Conservation (phyloP, 2,113 vertebrate species). For the Narcine bancroftii region DNA sequence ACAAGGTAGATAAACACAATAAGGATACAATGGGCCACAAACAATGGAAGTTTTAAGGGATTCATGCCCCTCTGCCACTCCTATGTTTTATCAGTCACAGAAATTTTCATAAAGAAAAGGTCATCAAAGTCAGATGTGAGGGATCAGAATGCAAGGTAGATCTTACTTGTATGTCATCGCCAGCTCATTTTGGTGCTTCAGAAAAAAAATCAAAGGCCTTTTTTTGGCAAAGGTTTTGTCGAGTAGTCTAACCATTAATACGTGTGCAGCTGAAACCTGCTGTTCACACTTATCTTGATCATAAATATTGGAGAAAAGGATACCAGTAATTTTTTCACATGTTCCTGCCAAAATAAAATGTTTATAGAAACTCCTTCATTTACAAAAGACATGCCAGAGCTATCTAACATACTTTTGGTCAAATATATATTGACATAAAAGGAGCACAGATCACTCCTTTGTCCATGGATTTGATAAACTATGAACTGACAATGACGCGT, state of each 20-base stretch:
- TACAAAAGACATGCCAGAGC: not conserved
- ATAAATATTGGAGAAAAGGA: not conserved
- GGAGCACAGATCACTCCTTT: not conserved
- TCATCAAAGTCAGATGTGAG: not conserved
- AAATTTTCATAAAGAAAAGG: not conserved
- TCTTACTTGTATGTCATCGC: constrained; percentile 8
- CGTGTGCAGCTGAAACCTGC: not conserved
- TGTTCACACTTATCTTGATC: not conserved
- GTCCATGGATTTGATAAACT: too few relatives aligned
- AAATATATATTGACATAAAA: not conserved
- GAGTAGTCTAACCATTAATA: not conserved
- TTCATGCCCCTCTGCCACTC: not conserved
- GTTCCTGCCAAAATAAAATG: constrained; percentile 14
- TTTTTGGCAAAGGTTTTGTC: not conserved
- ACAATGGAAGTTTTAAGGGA: not conserved
- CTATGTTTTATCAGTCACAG: not conserved
- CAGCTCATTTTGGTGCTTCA: not conserved
- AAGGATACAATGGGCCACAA: not conserved
- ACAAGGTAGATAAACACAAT: not conserved
- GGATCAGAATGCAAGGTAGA: not conserved
- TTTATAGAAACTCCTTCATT: not conserved
- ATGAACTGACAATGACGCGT: not conserved
- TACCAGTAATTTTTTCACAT: not conserved
- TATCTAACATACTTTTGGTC: not conserved
- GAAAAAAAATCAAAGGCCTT: not conserved